Conservation (phyloP, 2,797 vertebrate species). For the Smutsia temminckii region DNA sequence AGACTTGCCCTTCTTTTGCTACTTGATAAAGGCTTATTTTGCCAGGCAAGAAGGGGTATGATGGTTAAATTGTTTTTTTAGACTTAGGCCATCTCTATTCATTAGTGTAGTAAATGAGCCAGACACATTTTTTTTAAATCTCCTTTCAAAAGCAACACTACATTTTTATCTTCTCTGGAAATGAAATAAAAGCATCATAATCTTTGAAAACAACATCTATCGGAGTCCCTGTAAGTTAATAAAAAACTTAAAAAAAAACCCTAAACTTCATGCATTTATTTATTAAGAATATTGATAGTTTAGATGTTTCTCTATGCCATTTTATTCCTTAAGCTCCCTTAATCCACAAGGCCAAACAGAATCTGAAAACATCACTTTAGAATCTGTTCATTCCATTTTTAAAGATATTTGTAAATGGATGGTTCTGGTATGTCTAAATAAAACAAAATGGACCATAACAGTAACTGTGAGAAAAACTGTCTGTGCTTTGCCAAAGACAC, state of each 20-base stretch:
- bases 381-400: background rate
- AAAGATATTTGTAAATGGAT: background rate
- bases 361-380: background rate
- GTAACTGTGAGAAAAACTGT: background rate
- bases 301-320: fast-evolving
- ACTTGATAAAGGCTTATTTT: constrained; percentile 15
- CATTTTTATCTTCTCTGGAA: constrained; percentile 59
- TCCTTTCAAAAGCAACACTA: constrained; percentile 76
- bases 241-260: background rate
- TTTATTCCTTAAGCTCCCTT: background rate
- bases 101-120: constrained; percentile 59
- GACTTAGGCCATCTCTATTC: constrained; percentile 76
- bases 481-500: background rate
- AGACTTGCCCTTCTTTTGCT: background rate
- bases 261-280: background rate
- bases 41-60: background rate
- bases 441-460: background rate
- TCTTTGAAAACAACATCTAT: background rate
- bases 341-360: background rate
- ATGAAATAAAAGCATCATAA: background rate
- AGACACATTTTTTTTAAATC: background rate
- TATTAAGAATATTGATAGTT: background rate
- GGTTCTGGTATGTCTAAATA: background rate
- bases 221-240: background rate
- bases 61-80: constrained; percentile 34